Evolutionary conservation across 2,888 invertebrate species (phyloP), one percentile per base, ranked within the genome.

Genomic region (Strigamia crassipes): DNA sequence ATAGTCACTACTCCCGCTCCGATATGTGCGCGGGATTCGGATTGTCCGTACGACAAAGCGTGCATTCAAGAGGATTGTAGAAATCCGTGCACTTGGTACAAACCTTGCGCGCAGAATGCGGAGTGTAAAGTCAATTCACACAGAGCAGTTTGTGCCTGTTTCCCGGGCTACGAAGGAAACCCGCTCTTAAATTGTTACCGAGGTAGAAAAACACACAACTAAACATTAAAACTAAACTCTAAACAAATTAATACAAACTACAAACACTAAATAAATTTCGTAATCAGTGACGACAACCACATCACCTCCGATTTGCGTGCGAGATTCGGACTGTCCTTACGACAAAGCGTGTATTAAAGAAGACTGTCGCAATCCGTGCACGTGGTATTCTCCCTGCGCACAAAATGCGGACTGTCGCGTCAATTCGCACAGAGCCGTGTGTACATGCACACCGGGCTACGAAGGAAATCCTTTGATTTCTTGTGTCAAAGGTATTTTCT

Each of bases 351-450:
- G 81, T 38, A 81, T 81, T 6, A 61, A 61, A 21, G 23, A 80
- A 80, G 46, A 80, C 15, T 80, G 80, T 46, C 42, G 80, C 12
- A 80, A 80, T 27, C 80, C 80, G 12, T 80, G 80, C 21, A 46
- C 23, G 12, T 42, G 51, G 51, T 80, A 42, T 27, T 42, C 21
- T n/a, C 82, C 90, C 77, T 96, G 96, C 87, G 96, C 95, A 0
- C 89, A 90, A 3, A 93, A 94, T 86, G 94, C 96, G 0, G 85
- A 91, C 61, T 96, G 96, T 86, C 91, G 91, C 41, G 92, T 94
- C 0, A 89, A 91, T 23, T 92, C 92, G 84, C 95, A 96, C 85
- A 90, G 88, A 81, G 91, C 94, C 0, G 91, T 91, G 21, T 96
- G 96, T 86, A 78, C 80, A 13, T 83, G 90, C 41, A 34, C 77